These are phyloP conservation scores for Notodonta dromedarius DNA, from an alignment of 2,888 invertebrate genomes.

Conservation along the genomic window DNA sequence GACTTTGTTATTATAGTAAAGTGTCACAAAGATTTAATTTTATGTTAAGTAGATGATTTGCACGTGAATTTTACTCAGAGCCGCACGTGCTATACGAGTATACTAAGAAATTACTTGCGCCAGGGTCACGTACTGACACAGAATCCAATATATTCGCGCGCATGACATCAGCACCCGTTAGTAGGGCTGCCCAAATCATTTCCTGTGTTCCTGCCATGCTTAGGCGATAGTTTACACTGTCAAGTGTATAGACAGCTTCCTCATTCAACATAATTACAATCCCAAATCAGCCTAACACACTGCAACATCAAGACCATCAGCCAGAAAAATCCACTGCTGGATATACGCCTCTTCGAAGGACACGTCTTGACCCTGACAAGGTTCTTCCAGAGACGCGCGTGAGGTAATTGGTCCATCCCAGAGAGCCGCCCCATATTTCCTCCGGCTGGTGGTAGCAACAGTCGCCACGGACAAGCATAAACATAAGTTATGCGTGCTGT, in stretches of 20 bases:
- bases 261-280: no score
- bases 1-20: not conserved
- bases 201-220: no score
- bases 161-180: constrained; percentile 47
- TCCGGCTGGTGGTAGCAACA: not conserved
- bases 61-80: not conserved
- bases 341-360: no score
- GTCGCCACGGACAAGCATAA: not conserved
- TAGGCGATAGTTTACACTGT: no score
- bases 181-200: constrained; percentile 1
- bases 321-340: no score
- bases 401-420: no score
- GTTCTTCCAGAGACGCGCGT: no score
- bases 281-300: no score
- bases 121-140: constrained; percentile 6
- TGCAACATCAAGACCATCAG: no score
- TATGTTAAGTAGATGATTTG: not conserved
- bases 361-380: no score
- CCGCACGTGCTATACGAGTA: not conserved
- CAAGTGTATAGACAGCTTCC: no score
- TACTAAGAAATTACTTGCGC: constrained; percentile 7
- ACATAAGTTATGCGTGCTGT: not conserved
- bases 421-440: not conserved
- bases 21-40: not conserved
- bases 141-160: constrained; percentile 33